Percentiles rank a stretch among this genome's conserved stretches.
Conservation (phyloP, 2,888 invertebrate species). For the Conistra vaccinii region DNA sequence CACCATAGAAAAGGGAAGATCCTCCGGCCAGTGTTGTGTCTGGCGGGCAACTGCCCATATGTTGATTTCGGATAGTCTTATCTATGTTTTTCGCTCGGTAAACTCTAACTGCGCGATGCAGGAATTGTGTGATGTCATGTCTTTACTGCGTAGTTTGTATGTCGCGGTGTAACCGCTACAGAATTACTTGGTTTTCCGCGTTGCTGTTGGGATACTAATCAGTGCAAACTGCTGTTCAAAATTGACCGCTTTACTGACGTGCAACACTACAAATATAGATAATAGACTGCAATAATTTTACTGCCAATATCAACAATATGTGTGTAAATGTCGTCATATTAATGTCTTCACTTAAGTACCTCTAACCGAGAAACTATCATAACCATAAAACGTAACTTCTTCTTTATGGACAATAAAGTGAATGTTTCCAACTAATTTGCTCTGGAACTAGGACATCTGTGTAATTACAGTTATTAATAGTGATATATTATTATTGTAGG, state of each 20-base stretch:
- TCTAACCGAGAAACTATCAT: background rate
- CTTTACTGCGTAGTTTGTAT: no score
- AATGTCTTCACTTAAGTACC: background rate
- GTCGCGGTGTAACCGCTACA: no score
- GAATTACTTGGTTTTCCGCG: background rate
- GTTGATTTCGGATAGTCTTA: no score
- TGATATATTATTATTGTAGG: no score
- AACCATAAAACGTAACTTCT: slow-evolving; percentile 17
- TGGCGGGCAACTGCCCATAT: no score
- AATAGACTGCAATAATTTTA: background rate
- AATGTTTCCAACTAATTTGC: slow-evolving; percentile 23
- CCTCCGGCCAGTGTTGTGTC: no score
- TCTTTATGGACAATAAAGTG: slow-evolving; percentile 10
- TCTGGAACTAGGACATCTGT: background rate
- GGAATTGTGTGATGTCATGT: no score
- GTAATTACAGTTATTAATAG: slow-evolving; percentile 16
- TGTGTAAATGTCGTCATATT: background rate
- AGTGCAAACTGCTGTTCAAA: no score
- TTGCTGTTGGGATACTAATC: no score
- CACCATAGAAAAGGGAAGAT: no score
- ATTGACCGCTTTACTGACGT: background rate
- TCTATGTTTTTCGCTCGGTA: no score
- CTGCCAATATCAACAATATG: background rate
- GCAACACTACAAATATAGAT: background rate
- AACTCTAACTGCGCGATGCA: no score